Evolutionary conservation across 2,113 vertebrate genomes (phyloP).

Genomic region (Lathamus discolor): DNA sequence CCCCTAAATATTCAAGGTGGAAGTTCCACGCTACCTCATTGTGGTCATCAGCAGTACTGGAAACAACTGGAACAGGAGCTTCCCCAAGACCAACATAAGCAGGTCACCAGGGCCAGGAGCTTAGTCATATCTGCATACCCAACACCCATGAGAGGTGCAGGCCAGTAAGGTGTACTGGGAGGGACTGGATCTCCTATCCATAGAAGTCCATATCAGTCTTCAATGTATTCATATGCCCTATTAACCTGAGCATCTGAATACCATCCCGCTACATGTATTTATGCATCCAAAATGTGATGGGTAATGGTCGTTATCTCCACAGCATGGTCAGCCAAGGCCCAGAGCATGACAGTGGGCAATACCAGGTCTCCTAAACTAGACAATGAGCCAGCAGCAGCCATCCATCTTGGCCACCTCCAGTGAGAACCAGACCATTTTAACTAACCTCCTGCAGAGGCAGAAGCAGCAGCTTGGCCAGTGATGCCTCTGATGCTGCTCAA

Average conservation of each 20-base stretch:
- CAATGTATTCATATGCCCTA: not conserved
- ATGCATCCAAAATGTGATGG: not conserved
- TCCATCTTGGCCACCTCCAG: not conserved
- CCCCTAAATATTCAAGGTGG: not conserved
- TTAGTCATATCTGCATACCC: not conserved
- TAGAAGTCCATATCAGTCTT: not conserved
- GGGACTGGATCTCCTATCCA: not conserved
- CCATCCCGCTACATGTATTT: accelerated
- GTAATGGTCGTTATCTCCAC: not conserved
- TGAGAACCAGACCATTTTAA: accelerated
- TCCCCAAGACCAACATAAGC: not conserved
- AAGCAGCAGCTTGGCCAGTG: not conserved
- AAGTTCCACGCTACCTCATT: not conserved
- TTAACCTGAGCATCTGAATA: not conserved
- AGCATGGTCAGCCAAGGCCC: not conserved
- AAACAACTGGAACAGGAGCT: not conserved
- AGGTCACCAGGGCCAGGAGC: not conserved
- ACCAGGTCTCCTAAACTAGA: not conserved
- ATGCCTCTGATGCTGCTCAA: not conserved
- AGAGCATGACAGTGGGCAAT: not conserved
- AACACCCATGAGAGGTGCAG: not conserved
- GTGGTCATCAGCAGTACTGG: not conserved
- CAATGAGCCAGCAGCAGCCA: not conserved
- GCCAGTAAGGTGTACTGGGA: not conserved
- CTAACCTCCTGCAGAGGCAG: not conserved